Evolutionary conservation across 2,888 invertebrate species (phyloP), one percentile per base, ranked within the genome.

Genomic region (Antheraea assamensis): DNA sequence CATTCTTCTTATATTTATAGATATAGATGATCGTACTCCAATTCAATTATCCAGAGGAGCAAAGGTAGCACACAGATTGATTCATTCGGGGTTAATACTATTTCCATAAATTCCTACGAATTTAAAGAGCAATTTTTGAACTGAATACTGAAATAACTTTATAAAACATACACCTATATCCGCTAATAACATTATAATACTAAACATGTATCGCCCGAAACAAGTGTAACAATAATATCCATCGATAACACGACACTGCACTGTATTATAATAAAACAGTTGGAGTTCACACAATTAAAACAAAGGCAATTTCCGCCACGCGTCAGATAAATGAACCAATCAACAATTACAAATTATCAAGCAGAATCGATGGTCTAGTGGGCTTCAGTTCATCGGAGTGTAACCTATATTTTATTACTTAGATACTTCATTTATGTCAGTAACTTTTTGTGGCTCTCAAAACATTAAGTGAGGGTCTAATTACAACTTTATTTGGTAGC

Each of bases 291-390:
- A 21, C 66, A 31, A 31, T 66, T 66, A 35, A 66, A 66, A 66
- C 66, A 70, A 61, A 30, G 58, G 30, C 76, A 35, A 72, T 30
- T 73, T 71, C 79, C 74, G 75, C 52, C 79, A 79, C 80, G 80
- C 80, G 66, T 35, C 66, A 7, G 19, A 66, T 35, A 72, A 72
- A 21, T 35, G 21, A 66, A 66, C 35, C 66, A 66, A 66, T 30
- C 31, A 1, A 64, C 30, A 27, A 30, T 64, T 27, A 19, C 64
- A 31, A 24, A 66, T 35, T 61, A 66, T 19, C 35, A 8, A 35
- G 30, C 7, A 31, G 19, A 21, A 66, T 35, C 31, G 21, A 30
- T 13, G 19, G 31, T 66, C 35, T 13, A 66, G 21, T 66, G 31
- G 31, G 19, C 19, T 66, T 66, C 19, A 35, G 19, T 66, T 35